Conservation (phyloP, 2,888 invertebrate genomes). For the Macrosoma leucophasiata region DNA sequence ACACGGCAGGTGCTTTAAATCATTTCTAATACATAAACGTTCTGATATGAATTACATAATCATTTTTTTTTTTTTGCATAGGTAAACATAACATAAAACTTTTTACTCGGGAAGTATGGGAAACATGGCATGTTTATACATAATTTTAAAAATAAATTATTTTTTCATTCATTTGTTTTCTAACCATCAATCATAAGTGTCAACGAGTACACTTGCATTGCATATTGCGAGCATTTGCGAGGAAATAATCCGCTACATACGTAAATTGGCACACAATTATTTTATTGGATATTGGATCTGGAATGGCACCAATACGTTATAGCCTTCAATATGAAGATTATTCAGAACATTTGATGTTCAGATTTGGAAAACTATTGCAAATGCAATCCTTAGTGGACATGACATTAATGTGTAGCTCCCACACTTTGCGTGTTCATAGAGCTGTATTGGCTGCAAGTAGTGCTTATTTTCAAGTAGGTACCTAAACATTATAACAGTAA, state of each 20-base stretch:
- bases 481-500: not conserved
- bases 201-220: too few relatives aligned
- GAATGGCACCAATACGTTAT: constrained; percentile 73
- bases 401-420: constrained; percentile 84
- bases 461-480: constrained; percentile 80
- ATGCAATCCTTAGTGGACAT: constrained; percentile 84
- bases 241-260: too few relatives aligned
- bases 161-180: constrained; percentile 35
- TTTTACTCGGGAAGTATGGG: too few relatives aligned
- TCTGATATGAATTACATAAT: constrained; percentile 28
- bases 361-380: constrained; percentile 82
- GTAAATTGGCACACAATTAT: too few relatives aligned
- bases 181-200: constrained; percentile 2
- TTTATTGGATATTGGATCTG: constrained; percentile 15
- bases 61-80: constrained; percentile 14
- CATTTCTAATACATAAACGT: too few relatives aligned
- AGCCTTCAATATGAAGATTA: constrained; percentile 83
- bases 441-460: constrained; percentile 83
- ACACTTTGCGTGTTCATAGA: constrained; percentile 84
- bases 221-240: too few relatives aligned
- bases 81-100: not conserved
- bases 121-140: constrained; percentile 8
- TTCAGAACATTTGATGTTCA: constrained; percentile 79
- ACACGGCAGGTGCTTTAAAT: too few relatives aligned
- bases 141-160: constrained; percentile 27